Evolutionary conservation across 2,888 invertebrate species (phyloP), one percentile per base, ranked within the genome.

Genomic region (Gasteruption jaculator): DNA sequence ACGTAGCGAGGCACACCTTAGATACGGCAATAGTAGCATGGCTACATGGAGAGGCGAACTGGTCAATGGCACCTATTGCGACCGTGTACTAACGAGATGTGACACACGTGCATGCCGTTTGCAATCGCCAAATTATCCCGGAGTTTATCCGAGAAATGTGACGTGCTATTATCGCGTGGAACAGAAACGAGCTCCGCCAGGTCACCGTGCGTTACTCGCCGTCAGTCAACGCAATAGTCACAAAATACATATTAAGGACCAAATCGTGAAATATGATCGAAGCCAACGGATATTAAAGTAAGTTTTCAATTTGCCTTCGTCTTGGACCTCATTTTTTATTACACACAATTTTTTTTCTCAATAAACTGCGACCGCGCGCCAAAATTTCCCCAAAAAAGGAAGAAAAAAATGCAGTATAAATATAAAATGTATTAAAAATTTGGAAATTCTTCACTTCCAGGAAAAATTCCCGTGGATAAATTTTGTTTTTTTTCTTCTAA

Each of bases 51-150:
- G 88, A 37, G 89, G 89, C 16, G 85, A 86, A 57, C 73, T 83
- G 43, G 81, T 85, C 35, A 77, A 82, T 12, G 85, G 83, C 50
- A 85, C 85, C 48, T 86, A 86, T 70, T 89, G 89, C 72, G 87
- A 88, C 73, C 80, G 87, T 59, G 79, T 86, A 57, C 78, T 88
- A 57, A 85, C 84, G 61, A 83, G 84, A 66, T 89, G 89, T 69
- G 85, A 85, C 70, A 77, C 80, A 45, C 69, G 74, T 35, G 71
- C 74, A 31, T 86, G 85, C 72, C 81, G 86, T 48, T 82, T 89
- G 46, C 86, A 88, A 72, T 90, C 90, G 16, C 92, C 91, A 8
- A 92, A 92, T 76, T 91, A 87, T 71, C 91, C 91, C 8, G 91
- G 91, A 38, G 83, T 89, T 52, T 92, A 91, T 72, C 91, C 91